Conservation (phyloP, 2,797 vertebrate genomes). For the Premnoplex brunnescens region DNA sequence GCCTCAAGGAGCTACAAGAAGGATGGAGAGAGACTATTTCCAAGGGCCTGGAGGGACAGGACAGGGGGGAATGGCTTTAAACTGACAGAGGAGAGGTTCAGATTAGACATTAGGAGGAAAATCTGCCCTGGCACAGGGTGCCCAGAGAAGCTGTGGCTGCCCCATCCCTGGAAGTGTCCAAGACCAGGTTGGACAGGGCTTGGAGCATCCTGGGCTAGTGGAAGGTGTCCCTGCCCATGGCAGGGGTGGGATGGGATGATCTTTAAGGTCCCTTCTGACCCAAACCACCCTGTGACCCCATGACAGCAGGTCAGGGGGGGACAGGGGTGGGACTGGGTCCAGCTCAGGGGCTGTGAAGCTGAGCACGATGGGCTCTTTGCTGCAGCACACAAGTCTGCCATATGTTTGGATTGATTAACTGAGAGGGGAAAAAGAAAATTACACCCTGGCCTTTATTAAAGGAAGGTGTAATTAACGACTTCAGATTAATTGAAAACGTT, state of each 20-base stretch:
- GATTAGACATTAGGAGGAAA: rapidly evolving
- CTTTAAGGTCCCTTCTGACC: background rate
- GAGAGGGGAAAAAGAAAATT: constrained; percentile 10
- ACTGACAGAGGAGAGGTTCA: rapidly evolving
- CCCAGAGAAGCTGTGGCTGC: background rate
- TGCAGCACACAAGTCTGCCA: background rate
- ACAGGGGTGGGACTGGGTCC: background rate
- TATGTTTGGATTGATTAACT: constrained; percentile 37
- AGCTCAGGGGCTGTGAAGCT: rapidly evolving
- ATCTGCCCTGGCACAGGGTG: background rate
- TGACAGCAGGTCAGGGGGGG: background rate
- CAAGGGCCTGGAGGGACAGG: background rate
- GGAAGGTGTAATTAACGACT: constrained; percentile 69
- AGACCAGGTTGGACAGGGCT: background rate
- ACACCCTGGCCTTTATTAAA: constrained; percentile 58
- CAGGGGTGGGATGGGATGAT: background rate
- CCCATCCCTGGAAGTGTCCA: background rate
- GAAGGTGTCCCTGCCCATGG: background rate
- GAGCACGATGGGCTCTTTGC: background rate
- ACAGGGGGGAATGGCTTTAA: background rate
- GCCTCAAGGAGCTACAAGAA: background rate
- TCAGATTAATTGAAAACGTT: constrained; percentile 70
- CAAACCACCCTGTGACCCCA: background rate
- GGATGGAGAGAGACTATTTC: background rate
- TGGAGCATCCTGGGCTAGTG: background rate